A percentile compares a stretch with the other conserved stretches of the same genome.
Evolutionary conservation across 2,888 invertebrate genomes (phyloP).

Genomic region (Palloptera scutellata): DNA sequence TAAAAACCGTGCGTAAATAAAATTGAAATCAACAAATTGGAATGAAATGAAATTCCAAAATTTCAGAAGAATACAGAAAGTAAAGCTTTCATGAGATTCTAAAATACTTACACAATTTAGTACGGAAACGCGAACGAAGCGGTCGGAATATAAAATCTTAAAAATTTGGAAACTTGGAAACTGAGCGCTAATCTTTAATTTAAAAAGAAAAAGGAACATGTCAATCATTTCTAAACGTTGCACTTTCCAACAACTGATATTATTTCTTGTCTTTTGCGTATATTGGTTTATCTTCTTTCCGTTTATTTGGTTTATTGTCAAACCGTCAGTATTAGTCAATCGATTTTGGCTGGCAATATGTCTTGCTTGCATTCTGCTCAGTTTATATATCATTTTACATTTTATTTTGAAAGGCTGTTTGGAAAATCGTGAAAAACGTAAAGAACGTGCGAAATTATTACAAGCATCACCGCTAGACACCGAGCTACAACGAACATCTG

Average conservation of each 20-base stretch:
- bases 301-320: slow-evolving; percentile 45
- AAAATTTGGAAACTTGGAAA: neutral
- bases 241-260: slow-evolving; percentile 31
- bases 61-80: neutral
- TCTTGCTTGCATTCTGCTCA: slow-evolving; percentile 39
- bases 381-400: slow-evolving; percentile 41
- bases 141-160: neutral
- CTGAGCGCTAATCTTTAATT: neutral
- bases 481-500: no score
- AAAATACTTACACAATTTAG: slow-evolving; percentile 4
- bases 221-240: neutral
- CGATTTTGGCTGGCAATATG: slow-evolving; percentile 34
- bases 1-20: neutral
- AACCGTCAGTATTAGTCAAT: slow-evolving; percentile 37
- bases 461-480: neutral
- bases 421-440: slow-evolving; percentile 16
- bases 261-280: slow-evolving; percentile 39
- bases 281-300: slow-evolving; percentile 49
- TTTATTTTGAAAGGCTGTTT: slow-evolving; percentile 39
- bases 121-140: neutral
- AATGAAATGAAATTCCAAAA: neutral
- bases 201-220: slow-evolving; percentile 9
- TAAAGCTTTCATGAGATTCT: neutral
- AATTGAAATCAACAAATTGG: neutral
- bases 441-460: neutral